Evolutionary conservation across 2,888 invertebrate genomes (phyloP).

Genomic region (Drosophila emarginata): DNA sequence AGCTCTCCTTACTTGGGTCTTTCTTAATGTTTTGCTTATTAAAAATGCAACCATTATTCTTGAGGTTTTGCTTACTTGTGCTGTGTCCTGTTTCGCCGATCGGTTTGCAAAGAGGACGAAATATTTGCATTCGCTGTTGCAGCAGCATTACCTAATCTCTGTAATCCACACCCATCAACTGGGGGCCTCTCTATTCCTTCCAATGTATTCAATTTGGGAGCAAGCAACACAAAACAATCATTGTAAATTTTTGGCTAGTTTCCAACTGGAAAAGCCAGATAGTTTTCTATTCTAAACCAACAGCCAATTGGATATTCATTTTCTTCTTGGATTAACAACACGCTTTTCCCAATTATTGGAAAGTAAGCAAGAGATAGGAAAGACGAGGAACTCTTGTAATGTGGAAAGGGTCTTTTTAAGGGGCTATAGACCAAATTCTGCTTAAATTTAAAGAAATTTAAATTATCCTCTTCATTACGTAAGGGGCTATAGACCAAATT

Average conservation of each 20-base stretch:
- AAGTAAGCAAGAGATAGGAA: too few species aligned
- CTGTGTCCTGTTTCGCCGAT: slow-evolving; percentile 8
- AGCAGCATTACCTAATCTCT: neutral
- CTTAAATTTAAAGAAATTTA: too few species aligned
- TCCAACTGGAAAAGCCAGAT: neutral
- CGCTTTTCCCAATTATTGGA: neutral
- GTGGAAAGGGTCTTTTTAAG: too few species aligned
- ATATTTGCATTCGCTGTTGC: slow-evolving; percentile 9
- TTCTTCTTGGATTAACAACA: neutral
- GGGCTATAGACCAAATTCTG: too few species aligned
- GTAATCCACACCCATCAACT: neutral
- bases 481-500: too few species aligned
- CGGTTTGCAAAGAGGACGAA: neutral
- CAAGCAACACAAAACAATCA: neutral
- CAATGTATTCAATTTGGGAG: neutral
- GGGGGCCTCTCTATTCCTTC: neutral
- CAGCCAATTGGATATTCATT: neutral
- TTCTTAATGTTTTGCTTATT: slow-evolving; percentile 14
- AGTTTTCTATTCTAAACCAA: neutral
- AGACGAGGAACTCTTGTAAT: too few species aligned
- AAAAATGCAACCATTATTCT: slow-evolving; percentile 14
- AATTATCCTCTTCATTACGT: too few species aligned
- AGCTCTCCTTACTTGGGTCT: neutral
- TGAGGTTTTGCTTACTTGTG: neutral
- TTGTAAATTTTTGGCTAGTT: neutral